Base-by-base conservation (phyloP, 2,113 vertebrate genomes). In the Ptychochromis oligacanthus region DNA sequence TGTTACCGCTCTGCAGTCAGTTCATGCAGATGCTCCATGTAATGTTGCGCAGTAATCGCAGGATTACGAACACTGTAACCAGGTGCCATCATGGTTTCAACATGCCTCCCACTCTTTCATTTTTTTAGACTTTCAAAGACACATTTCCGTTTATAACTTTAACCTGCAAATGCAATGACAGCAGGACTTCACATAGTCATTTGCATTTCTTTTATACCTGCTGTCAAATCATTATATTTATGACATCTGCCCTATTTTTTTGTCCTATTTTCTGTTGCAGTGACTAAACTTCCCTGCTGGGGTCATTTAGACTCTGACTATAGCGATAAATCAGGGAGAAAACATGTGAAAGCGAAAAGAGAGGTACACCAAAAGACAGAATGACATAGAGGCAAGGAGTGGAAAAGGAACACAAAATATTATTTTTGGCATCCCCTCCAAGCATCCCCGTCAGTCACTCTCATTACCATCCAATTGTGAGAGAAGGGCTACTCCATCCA, bases 381-480 rank as follows among this genome's bases (percentile, higher is more conserved):
- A 15, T 52, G 75, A 83, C 77, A 79, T 2, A 17, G 12, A 58
- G 58, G 22, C 52, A 84, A 43, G 74, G 31, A 78, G 34, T 70
- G 65, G 78, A 14, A 40, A 61, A 62, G 70, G 52, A 79, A 76
- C 54, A 83, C 81, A 83, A 82, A 80, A 75, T 81, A 79, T 87
- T 85, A 81, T 86, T 88, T 91, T 78, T 88, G 83, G 89, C 87
- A 77, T 75, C 67, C 67, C 90, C 80, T 83, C 74, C 76, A 3
- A 89, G 89, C 86, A 24, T 67, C 84, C 82, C 87, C 77, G 43
- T 93, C 90, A 91, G 91, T 93, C 89, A 90, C 85, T 93, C 92
- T 94, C 91, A 92, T 93, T 94, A 94, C 84, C 85, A 79, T 88
- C 89, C 87, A 89, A 92, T 91, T 89, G 84, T 78, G 88, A 86